These are phyloP conservation scores for Drosophila eohydei DNA, from an alignment of 2,888 invertebrate genomes.

Conservation along the genomic window DNA sequence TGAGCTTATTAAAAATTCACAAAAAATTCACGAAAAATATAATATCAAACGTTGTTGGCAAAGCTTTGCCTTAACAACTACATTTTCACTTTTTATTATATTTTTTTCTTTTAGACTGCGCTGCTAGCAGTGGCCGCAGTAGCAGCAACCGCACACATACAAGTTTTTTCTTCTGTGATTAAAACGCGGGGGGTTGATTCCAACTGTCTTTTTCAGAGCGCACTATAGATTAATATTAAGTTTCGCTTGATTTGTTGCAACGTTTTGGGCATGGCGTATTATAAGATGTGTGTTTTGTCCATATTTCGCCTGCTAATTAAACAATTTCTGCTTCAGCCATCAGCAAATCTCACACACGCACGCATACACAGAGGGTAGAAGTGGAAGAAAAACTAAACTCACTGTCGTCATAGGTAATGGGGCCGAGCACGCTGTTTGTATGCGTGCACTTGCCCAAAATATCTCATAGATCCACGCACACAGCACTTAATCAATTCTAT, in stretches of 20 bases:
- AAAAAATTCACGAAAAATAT: conserved; percentile 19
- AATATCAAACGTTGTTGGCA: conserved; percentile 6
- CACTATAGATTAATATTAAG: conserved; percentile 36
- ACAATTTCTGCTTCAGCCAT: conserved; percentile 70
- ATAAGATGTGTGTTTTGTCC: conserved; percentile 38
- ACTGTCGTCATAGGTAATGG: conserved; percentile 74
- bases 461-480: conserved; percentile 56
- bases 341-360: conserved; percentile 70
- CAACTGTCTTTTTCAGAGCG: conserved; percentile 47
- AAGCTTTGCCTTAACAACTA: conserved; percentile 24
- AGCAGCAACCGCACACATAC: conserved; percentile 66
- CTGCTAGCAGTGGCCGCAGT: conserved; percentile 53
- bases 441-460: conserved; percentile 55
- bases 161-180: conserved; percentile 61
- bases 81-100: conserved; percentile 63
- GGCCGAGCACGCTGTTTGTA: conserved; percentile 57
- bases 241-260: conserved; percentile 24
- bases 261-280: conserved; percentile 30
- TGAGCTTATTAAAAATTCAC: conserved; percentile 32
- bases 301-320: conserved; percentile 73
- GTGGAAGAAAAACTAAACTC: conserved; percentile 65
- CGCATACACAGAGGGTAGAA: conserved; percentile 52
- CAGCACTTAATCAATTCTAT: conserved; percentile 59
- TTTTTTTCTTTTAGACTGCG: conserved; percentile 49
- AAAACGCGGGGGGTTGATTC: conserved; percentile 76